A percentile compares a stretch with the other conserved stretches of the same genome.
These are phyloP conservation scores for Drosophila ustulata DNA, from an alignment of 2,888 invertebrate genomes.

Conservation along the genomic window DNA sequence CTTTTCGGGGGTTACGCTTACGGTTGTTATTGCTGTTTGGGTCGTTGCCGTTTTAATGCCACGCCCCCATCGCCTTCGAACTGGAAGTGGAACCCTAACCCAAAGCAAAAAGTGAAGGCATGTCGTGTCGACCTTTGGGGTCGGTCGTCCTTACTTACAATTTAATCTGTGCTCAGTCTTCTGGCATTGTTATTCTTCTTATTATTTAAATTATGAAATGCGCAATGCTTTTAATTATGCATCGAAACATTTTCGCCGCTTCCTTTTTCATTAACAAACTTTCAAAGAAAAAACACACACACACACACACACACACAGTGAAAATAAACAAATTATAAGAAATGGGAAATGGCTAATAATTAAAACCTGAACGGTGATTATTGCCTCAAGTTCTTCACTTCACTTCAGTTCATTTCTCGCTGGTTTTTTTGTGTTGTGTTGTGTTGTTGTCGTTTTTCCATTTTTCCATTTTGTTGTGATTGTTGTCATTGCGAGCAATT, in stretches of 20 bases:
- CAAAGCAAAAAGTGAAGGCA: not conserved
- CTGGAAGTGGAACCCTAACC: not conserved
- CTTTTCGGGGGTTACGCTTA: constrained; percentile 47
- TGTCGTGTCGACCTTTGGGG: constrained; percentile 26
- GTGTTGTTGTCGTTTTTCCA: not conserved
- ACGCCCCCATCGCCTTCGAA: constrained; percentile 6
- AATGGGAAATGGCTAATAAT: constrained; percentile 24
- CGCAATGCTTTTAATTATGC: constrained; percentile 72
- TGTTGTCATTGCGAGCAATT: constrained; percentile 31
- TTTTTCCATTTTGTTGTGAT: not conserved
- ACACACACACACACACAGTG: not conserved
- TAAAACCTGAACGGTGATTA: constrained; percentile 41
- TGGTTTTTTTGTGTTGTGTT: not conserved
- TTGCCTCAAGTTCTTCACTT: constrained; percentile 27
- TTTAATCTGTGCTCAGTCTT: constrained; percentile 50
- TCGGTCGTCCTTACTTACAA: constrained; percentile 36
- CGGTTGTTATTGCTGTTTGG: constrained; percentile 39
- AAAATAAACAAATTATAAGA: not conserved
- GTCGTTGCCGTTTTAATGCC: constrained; percentile 40
- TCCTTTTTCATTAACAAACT: constrained; percentile 40
- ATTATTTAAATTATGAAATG: constrained; percentile 68
- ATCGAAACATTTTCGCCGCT: constrained; percentile 49
- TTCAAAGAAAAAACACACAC: constrained; percentile 10
- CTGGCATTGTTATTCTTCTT: constrained; percentile 61
- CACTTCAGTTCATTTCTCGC: too few relatives aligned